These are phyloP conservation scores for Halcyon leucocephala DNA, from an alignment of 2,797 vertebrate species.

Conservation along the genomic window DNA sequence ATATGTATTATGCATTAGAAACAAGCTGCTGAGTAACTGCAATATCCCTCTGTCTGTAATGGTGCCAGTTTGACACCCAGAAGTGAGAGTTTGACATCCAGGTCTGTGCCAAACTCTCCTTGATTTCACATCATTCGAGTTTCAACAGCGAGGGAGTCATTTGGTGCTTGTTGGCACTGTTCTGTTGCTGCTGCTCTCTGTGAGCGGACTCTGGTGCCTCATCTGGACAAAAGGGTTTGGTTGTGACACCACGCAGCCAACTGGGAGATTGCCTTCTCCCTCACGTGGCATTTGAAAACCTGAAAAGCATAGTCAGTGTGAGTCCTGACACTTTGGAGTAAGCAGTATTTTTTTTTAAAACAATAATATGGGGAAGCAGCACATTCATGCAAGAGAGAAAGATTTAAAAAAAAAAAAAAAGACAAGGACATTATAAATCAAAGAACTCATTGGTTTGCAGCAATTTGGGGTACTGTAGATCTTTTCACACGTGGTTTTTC, in stretches of 20 bases:
- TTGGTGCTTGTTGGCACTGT: fast-evolving
- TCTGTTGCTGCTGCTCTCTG: fast-evolving
- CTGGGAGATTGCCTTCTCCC: neutral
- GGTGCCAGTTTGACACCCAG: neutral
- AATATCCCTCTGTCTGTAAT: neutral
- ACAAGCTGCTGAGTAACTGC: neutral
- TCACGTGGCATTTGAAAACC: fast-evolving
- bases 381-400: neutral
- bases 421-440: neutral
- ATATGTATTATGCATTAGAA: neutral
- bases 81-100: neutral
- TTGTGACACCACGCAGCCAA: fast-evolving
- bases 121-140: neutral
- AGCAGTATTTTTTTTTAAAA: neutral
- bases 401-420: no score
- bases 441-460: neutral
- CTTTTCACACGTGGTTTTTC: neutral
- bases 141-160: neutral
- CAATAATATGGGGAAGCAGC: fast-evolving
- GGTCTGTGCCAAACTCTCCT: neutral
- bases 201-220: fast-evolving
- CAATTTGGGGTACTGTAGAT: neutral
- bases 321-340: neutral
- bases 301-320: neutral
- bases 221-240: fast-evolving